phyloP scores from a whole-genome alignment of 2,888 invertebrate species.

The Carpatolechia fugitivella region DNA sequence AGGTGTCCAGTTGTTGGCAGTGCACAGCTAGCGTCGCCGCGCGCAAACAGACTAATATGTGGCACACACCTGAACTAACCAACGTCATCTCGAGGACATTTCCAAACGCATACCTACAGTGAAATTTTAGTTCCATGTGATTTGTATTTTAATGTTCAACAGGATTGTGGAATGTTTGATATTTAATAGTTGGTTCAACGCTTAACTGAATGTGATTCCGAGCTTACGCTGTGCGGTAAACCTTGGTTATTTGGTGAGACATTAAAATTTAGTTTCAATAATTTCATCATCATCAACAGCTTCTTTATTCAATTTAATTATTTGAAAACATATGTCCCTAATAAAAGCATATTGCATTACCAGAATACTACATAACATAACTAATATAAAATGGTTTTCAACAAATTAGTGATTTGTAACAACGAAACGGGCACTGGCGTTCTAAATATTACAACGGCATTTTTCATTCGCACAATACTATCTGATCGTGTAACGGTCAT shows the following conservation, averaged over 20 bases:
- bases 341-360: no score
- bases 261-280: no score
- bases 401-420: neutral
- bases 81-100: conserved; percentile 49
- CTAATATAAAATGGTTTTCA: no score
- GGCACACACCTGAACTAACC: conserved; percentile 64
- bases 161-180: neutral
- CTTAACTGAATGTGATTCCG: no score
- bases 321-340: no score
- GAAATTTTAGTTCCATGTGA: neutral
- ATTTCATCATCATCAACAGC: no score
- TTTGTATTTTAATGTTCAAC: neutral
- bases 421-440: neutral
- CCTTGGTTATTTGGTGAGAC: no score
- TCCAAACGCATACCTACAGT: neutral
- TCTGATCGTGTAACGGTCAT: conserved; percentile 18
- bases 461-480: conserved; percentile 12
- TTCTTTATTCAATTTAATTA: no score
- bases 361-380: no score
- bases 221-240: no score
- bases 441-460: conserved; percentile 5
- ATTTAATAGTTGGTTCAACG: no score
- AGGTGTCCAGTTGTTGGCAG: neutral
- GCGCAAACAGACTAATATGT: conserved; percentile 47
- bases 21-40: neutral